Percentiles rank a stretch among this genome's conserved stretches.
These are phyloP conservation scores for Pitangus sulphuratus DNA, from an alignment of 2,797 vertebrate species.

Conservation along the genomic window DNA sequence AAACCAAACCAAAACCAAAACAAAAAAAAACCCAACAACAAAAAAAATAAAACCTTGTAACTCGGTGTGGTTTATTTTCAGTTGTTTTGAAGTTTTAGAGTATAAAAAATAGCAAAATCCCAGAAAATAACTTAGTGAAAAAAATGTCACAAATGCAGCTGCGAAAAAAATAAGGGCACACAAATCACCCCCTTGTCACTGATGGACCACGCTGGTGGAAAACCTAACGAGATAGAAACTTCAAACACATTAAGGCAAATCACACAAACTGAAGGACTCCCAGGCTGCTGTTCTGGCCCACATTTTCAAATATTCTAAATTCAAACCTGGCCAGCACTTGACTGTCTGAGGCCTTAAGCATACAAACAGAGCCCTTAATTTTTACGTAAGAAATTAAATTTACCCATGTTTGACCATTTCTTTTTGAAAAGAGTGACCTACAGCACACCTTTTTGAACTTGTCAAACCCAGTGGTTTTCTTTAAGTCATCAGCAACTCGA, in stretches of 20 bases:
- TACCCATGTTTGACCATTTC: neutral
- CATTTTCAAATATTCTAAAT: neutral
- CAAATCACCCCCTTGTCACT: neutral
- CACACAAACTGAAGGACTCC: neutral
- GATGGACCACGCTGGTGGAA: neutral
- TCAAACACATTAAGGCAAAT: neutral
- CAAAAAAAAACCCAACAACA: too few species aligned
- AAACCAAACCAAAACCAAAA: too few species aligned
- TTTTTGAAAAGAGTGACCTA: neutral
- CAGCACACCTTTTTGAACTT: neutral
- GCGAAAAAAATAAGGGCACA: conserved; percentile 26
- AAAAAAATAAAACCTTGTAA: neutral
- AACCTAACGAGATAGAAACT: neutral
- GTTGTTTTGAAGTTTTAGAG: conserved; percentile 11
- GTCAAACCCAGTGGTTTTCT: neutral
- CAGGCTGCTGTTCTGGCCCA: neutral
- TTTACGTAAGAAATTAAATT: neutral
- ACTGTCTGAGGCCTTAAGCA: neutral
- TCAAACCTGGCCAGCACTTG: neutral
- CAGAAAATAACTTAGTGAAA: neutral
- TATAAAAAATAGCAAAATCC: neutral
- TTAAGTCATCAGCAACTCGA: neutral
- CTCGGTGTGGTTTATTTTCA: neutral
- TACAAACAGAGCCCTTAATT: neutral
- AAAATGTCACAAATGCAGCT: neutral